Evolutionary conservation across 1,140 invertebrate genomes (phyloP).

Genomic region (Magallana ariakensis): DNA sequence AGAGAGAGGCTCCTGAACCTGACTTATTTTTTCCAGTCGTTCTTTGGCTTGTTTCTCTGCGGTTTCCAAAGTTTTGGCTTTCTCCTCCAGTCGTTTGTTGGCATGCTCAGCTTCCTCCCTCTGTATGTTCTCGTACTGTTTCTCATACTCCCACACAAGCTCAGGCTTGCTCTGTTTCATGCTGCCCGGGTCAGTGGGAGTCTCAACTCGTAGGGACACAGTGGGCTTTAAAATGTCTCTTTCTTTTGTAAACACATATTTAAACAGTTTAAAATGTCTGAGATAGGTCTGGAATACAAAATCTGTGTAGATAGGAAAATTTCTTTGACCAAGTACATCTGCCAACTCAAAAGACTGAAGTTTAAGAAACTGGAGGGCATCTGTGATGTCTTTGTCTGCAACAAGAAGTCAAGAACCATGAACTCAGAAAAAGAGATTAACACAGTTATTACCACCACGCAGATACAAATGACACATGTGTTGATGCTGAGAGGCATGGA

Average conservation of each 20-base stretch:
- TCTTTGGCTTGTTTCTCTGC: slow-evolving; percentile 42
- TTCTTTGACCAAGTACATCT: slow-evolving; percentile 62
- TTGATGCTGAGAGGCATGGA: no score
- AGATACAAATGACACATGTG: no score
- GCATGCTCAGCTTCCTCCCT: slow-evolving; percentile 56
- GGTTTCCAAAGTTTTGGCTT: slow-evolving; percentile 52
- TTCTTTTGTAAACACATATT: slow-evolving; percentile 68
- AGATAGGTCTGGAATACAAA: slow-evolving; percentile 73
- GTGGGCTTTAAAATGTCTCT: slow-evolving; percentile 62
- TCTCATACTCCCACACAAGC: slow-evolving; percentile 70
- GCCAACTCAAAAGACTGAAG: slow-evolving; percentile 53
- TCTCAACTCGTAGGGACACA: slow-evolving; percentile 55
- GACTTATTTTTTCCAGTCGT: slow-evolving; percentile 50
- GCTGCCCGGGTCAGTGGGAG: slow-evolving; percentile 54
- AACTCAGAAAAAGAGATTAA: neutral
- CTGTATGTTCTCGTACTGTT: slow-evolving; percentile 63
- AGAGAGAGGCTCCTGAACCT: slow-evolving; percentile 55
- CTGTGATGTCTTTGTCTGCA: slow-evolving; percentile 64
- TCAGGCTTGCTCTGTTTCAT: slow-evolving; percentile 64
- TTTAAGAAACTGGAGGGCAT: slow-evolving; percentile 63
- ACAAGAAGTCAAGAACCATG: slow-evolving; percentile 42
- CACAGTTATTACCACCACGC: no score
- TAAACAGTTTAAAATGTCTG: slow-evolving; percentile 73
- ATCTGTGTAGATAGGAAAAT: slow-evolving; percentile 71
- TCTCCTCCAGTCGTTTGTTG: slow-evolving; percentile 56